These are phyloP conservation scores for Rotaria macrura DNA, from an alignment of 2,888 invertebrate species.

Conservation along the genomic window DNA sequence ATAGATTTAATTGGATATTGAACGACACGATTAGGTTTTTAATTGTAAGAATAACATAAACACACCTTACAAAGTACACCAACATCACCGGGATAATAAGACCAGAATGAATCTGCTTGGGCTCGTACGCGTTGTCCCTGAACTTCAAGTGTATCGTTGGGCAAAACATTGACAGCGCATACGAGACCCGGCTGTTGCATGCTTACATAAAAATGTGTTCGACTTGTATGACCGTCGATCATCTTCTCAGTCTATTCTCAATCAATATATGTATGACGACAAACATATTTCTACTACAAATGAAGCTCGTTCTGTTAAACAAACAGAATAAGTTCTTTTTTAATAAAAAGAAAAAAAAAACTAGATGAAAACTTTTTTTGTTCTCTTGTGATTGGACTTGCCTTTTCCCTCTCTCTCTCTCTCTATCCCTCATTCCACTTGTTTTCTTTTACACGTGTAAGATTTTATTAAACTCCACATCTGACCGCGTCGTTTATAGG, in stretches of 20 bases:
- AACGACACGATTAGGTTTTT: too few species aligned
- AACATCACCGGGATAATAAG: slow-evolving; percentile 1
- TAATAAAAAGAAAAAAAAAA: not conserved
- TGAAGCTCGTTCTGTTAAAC: not conserved
- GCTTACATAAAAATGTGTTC: not conserved
- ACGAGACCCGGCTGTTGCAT: not conserved
- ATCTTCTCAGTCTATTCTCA: not conserved
- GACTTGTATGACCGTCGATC: not conserved
- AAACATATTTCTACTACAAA: slow-evolving; percentile 1
- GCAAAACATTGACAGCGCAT: not conserved
- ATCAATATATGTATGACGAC: not conserved
- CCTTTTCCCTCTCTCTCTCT: not conserved
- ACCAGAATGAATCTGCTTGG: not conserved
- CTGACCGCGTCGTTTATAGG: not conserved
- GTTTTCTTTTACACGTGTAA: not conserved
- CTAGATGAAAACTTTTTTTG: not conserved
- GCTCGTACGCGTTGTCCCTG: not conserved
- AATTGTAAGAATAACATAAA: not conserved
- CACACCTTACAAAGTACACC: not conserved
- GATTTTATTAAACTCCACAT: not conserved
- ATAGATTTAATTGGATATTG: not conserved
- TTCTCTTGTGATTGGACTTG: not conserved
- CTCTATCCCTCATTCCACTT: not conserved
- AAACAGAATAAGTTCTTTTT: not conserved
- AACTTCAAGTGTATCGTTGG: not conserved